Base-by-base conservation (phyloP, 2,113 vertebrate genomes). In the Oostethus manadensis region DNA sequence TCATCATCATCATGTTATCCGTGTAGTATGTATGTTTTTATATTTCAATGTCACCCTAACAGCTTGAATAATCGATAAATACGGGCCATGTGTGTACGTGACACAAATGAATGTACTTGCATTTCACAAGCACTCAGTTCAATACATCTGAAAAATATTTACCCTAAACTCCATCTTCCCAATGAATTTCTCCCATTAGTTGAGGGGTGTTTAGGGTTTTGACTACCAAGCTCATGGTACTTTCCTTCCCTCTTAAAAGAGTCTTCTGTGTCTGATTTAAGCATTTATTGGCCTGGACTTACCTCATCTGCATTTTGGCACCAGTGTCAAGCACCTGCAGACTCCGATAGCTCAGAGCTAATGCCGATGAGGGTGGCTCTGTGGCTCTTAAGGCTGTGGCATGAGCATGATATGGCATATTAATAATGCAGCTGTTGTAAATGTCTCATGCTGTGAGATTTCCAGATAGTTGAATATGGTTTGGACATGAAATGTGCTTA, bases 281-380 rank as follows among this genome's bases (percentile, higher is more conserved):
- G 56, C 40, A 6, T 15, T 15, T 61, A 54, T 18, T 76, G 71
- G 76, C 74, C 73, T 70, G 73, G 60, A 69, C 61, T 68, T 26
- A 56, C 57, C 57, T 58, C 59, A 15, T 66, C 70, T 73, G 64
- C 60, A 66, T 54, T 77, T 62, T 86, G 84, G 79, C 82, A 77
- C 47, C 68, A 73, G 63, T 51, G 7, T 56, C 57, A 60, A 77
- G 82, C 87, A 87, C 81, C 87, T 87, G 87, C 82, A 73, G 78
- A 23, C 50, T 59, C 57, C 49, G 70, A 68, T 63, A 73, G 53
- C 68, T 70, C 61, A 66, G 44, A 68, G 66, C 76, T 78, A 57
- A 78, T 86, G 80, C 82, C 82, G 81, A 86, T 84, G 62, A 85
- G 64, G 44, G 48, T 54, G 42, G 62, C 10, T 86, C 77, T 81